phyloP scores from a whole-genome alignment of 2,888 invertebrate species.

The Oeneis ivallda region DNA sequence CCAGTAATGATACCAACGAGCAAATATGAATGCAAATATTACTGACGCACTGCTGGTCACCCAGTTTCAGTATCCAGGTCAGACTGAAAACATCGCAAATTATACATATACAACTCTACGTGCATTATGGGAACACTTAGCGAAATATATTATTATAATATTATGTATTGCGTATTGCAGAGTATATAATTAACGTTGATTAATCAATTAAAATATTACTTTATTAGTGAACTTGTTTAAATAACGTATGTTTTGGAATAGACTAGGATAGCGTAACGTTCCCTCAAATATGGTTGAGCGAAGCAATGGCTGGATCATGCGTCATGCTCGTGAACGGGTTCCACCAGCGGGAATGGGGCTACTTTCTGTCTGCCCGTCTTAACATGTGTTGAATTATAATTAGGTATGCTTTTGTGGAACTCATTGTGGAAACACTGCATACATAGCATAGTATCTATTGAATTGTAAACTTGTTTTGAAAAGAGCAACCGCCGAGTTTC shows the following conservation, averaged over 20 bases:
- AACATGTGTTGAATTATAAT: too few relatives aligned
- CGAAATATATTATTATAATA: conserved; percentile 10
- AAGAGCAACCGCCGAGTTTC: too few relatives aligned
- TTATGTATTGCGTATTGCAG: conserved; percentile 1
- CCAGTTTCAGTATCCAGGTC: conserved; percentile 22
- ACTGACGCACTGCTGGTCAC: conserved; percentile 11
- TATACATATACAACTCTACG: conserved; percentile 10
- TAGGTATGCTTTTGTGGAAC: too few relatives aligned
- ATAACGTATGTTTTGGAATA: not conserved
- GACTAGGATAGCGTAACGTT: not conserved
- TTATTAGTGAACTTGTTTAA: not conserved
- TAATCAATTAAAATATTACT: not conserved
- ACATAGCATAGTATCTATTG: too few relatives aligned
- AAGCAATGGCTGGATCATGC: too few relatives aligned
- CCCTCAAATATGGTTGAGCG: too few relatives aligned
- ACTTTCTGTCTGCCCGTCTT: too few relatives aligned
- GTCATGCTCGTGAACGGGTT: too few relatives aligned
- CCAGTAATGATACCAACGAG: conserved; percentile 6
- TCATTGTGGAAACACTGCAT: too few relatives aligned
- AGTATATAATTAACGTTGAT: not conserved
- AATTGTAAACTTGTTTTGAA: too few relatives aligned
- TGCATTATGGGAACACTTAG: conserved; percentile 15
- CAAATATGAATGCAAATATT: conserved; percentile 18
- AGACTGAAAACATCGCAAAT: conserved; percentile 19
- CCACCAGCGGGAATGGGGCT: too few relatives aligned